Evolutionary conservation across 2,888 invertebrate species (phyloP).

Genomic region (Drosophila borealis): DNA sequence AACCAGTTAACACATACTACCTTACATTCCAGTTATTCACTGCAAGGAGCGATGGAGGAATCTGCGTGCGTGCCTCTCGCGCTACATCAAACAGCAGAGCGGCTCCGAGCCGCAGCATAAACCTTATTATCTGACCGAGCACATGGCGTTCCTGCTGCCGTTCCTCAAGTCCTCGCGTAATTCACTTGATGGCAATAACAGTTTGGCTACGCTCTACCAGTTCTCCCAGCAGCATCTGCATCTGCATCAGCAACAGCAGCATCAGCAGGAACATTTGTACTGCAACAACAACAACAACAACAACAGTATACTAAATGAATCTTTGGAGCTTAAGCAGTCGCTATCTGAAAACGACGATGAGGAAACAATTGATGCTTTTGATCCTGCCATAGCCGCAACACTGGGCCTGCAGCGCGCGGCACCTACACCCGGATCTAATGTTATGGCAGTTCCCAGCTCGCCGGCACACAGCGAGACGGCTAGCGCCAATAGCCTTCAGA

Average conservation of each 20-base stretch:
- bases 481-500: slow-evolving; percentile 82
- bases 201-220: slow-evolving; percentile 69
- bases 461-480: slow-evolving; percentile 81
- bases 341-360: slow-evolving; percentile 83
- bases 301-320: slow-evolving; percentile 30
- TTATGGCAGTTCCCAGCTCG: slow-evolving; percentile 45
- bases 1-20: too few species aligned
- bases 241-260: slow-evolving; percentile 44
- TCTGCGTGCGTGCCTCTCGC: slow-evolving; percentile 84
- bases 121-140: slow-evolving; percentile 85
- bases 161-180: slow-evolving; percentile 84
- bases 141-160: slow-evolving; percentile 84
- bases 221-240: slow-evolving; percentile 71
- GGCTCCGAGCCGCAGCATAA: slow-evolving; percentile 84
- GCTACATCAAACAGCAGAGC: slow-evolving; percentile 84
- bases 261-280: slow-evolving; percentile 57
- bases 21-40: slow-evolving; percentile 77
- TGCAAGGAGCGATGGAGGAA: slow-evolving; percentile 85
- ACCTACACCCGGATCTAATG: slow-evolving; percentile 22
- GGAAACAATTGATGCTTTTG: slow-evolving; percentile 83
- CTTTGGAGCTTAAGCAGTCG: slow-evolving; percentile 80
- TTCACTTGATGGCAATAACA: slow-evolving; percentile 75
- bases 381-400: slow-evolving; percentile 73
- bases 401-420: slow-evolving; percentile 47
- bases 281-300: slow-evolving; percentile 46